Conservation (phyloP, 2,113 vertebrate species). For the Neotoma lepida region DNA sequence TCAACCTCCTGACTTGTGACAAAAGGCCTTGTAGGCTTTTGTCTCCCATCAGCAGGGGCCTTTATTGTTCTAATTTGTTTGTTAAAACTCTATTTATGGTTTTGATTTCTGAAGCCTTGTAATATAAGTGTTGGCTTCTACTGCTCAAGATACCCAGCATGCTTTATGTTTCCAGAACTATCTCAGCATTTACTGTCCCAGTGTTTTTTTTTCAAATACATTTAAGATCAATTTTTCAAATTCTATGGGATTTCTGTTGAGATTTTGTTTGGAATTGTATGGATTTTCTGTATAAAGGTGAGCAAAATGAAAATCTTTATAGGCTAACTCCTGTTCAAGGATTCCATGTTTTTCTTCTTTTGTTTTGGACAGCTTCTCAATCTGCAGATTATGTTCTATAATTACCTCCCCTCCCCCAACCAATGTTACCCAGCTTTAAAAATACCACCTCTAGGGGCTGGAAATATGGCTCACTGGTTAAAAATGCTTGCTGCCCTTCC, state of each 20-base stretch:
- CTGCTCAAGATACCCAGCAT: background rate
- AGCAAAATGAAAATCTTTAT: slow-evolving; percentile 40
- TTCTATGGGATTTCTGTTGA: background rate
- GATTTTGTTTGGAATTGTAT: background rate
- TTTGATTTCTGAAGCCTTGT: slow-evolving; percentile 4
- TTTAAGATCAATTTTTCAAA: background rate
- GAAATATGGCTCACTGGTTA: background rate
- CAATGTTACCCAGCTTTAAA: background rate
- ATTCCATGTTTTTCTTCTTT: slow-evolving; percentile 24
- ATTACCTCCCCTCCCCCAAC: background rate
- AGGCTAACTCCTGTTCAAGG: background rate
- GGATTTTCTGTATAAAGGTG: background rate
- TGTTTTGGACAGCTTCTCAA: background rate
- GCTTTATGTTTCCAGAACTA: background rate
- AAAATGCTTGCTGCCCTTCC: background rate
- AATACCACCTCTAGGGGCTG: background rate
- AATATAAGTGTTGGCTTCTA: background rate
- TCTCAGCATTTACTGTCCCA: background rate
- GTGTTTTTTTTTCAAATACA: slow-evolving; percentile 16
- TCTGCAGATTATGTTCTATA: slow-evolving; percentile 30
- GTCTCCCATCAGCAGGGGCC: background rate
- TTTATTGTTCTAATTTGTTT: background rate
- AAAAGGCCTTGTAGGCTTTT: background rate
- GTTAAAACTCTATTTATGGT: background rate
- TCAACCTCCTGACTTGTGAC: background rate